Base-by-base conservation (phyloP, 2,113 vertebrate genomes). In the Pterocles orientalis region DNA sequence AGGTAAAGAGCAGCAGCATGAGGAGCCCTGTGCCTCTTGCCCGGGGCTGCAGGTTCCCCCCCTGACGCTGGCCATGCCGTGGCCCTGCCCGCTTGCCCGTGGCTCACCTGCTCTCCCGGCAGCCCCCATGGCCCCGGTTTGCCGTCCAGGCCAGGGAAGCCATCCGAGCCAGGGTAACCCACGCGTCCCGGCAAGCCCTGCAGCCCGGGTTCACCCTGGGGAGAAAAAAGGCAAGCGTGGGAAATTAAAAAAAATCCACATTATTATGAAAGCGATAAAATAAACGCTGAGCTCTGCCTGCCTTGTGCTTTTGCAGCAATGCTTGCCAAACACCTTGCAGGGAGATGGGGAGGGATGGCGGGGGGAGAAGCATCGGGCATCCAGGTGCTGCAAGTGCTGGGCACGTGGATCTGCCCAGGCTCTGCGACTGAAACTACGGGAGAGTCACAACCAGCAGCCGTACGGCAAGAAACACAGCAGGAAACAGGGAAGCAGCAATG, bases 131-230 rank as follows among this genome's bases (percentile, higher is more conserved):
- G 86, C 8, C 98, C 99, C 2, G 97, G 98, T 79, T 97, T 97
- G 61, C 98, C 98, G 61, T 98, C 98, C 91, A 97, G 82, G 21
- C 98, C 98, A 28, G 98, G 97, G 68, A 96, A 95, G 4, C 99
- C 99, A 66, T 99, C 96, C 2, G 95, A 98, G 33, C 98, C 99
- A 0, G 97, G 97, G 58, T 92, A 71, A n/a, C 99, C 99, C 3
- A 64, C 65, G 76, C 85, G 95, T 65, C 99, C 99, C 2, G 97
- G 96, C 50, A 96, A 66, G 29, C 99, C 99, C 70, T 92, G 97
- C 20, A 91, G 96, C 13, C 99, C 99, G 0, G 65, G 94, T 4
- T 98, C 97, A 12, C 99, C 99, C 99, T 99, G 84, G 3, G 18
- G n/a, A 86, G 57, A 65, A 39, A 77, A 72, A 34, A 81, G 18